These are phyloP conservation scores for Orgyia antiqua DNA, from an alignment of 2,888 invertebrate genomes.

Conservation along the genomic window DNA sequence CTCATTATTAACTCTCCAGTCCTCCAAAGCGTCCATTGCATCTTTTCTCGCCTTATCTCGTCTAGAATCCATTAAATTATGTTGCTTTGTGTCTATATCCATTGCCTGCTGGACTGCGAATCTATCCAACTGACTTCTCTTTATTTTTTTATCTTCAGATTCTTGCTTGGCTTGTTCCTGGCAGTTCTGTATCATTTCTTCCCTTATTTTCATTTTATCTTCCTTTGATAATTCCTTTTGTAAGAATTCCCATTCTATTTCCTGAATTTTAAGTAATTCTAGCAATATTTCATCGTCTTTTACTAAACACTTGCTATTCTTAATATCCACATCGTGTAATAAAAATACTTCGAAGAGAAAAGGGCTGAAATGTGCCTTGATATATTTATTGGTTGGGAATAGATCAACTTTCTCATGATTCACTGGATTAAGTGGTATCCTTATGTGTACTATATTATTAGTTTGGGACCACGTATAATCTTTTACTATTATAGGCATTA, in stretches of 20 bases:
- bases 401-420: constrained; percentile 82
- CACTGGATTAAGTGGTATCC: constrained; percentile 81
- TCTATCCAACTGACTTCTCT: constrained; percentile 75
- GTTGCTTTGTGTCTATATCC: constrained; percentile 68
- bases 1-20: constrained; percentile 65
- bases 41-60: constrained; percentile 79
- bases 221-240: constrained; percentile 75
- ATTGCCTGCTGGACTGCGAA: constrained; percentile 69
- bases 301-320: constrained; percentile 81
- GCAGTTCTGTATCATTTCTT: constrained; percentile 75
- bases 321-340: constrained; percentile 78
- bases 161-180: constrained; percentile 76
- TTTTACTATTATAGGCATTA: constrained; percentile 86
- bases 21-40: constrained; percentile 82
- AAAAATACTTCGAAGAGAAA: constrained; percentile 87
- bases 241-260: constrained; percentile 75
- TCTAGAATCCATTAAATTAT: constrained; percentile 80
- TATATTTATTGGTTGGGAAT: constrained; percentile 82
- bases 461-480: constrained; percentile 88
- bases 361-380: constrained; percentile 85
- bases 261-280: constrained; percentile 80
- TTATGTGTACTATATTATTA: constrained; percentile 76
- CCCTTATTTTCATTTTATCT: constrained; percentile 76
- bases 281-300: constrained; percentile 80
- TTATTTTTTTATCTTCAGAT: constrained; percentile 69